A percentile compares a stretch with the other conserved stretches of the same genome.
Conservation (phyloP, 2,888 invertebrate species). For the Papilio elwesi region DNA sequence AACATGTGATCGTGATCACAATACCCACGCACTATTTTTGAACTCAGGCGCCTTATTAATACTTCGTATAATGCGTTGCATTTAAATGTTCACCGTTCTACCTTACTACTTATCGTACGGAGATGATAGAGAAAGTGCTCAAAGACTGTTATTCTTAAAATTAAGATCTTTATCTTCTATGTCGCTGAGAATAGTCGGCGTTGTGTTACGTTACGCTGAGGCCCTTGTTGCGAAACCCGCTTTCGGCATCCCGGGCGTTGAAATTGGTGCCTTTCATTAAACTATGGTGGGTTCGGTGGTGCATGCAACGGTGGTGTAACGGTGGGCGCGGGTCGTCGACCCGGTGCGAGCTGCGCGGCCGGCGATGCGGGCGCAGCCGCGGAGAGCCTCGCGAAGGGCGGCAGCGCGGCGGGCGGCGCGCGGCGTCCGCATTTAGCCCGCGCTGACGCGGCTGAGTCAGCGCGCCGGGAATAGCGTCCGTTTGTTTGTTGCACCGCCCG, state of each 20-base stretch:
- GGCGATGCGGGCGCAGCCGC: constrained; percentile 76
- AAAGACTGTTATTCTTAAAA: constrained; percentile 3
- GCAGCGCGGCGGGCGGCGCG: constrained; percentile 79
- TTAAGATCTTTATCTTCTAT: not conserved
- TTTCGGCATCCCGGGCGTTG: not conserved
- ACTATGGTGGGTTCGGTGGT: constrained; percentile 52
- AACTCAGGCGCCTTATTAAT: constrained; percentile 18
- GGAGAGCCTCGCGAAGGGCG: constrained; percentile 80
- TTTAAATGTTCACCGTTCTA: constrained; percentile 9
- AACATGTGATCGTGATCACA: constrained; percentile 21
- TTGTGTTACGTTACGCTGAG: not conserved
- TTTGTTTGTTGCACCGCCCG: constrained; percentile 82
- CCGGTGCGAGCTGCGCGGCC: constrained; percentile 71
- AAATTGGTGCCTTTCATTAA: constrained; percentile 1
- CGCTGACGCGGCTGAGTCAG: constrained; percentile 81
- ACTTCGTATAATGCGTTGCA: constrained; percentile 17
- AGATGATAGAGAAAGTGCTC: not conserved
- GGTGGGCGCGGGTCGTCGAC: constrained; percentile 80
- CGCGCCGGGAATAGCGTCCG: constrained; percentile 79
- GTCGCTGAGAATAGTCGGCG: not conserved
- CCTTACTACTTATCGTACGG: not conserved
- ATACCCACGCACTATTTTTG: constrained; percentile 22
- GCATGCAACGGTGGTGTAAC: constrained; percentile 75
- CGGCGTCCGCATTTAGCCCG: constrained; percentile 82
- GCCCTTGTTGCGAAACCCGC: not conserved